Base-by-base conservation (phyloP, 2,797 vertebrate species). In the Graptemys geographica region DNA sequence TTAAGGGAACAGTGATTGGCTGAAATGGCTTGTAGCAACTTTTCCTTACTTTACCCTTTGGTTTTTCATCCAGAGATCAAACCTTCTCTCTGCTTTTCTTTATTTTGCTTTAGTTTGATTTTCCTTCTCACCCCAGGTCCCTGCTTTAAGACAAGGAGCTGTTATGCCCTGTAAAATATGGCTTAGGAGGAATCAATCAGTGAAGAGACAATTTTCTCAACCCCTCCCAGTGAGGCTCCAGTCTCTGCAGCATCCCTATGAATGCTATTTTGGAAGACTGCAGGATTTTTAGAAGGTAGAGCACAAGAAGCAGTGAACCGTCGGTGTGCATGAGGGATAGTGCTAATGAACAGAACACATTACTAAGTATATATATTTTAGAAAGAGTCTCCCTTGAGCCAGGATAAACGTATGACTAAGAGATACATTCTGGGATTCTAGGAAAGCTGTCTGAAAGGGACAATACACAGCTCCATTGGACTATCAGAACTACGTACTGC, bases 341-440 rank as follows among this genome's bases (percentile, higher is more conserved):
- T 83, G 9, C 78, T 96, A 96, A 96, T 0, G 19, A 97, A 62
- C n/a, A 93, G 78, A 87, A 83, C 80, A n/a, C 56, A 47, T 84
- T 79, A 56, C 56, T 27, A 23, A 44, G 44, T 44, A 44, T 44
- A 44, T 44, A 44, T 44, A 44, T 44, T 41, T 41, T 44, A 44
- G 44, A 5, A 44, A 44, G 16, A 52, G 41, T 56, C 81, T 85
- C 53, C 28, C 16, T 8, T 84, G 78, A 87, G 52, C 8, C 10
- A 49, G 76, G 33, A 57, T 62, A 81, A 92, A 62, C 7, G 21
- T 51, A 89, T 16, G 74, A 49, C n/a, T 5, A 69, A 88, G 3
- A 19, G 33, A 23, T 83, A 44, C 57, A 69, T 84, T 59, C n/a
- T 79, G 49, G n/a, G 23, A 79, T 82, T 79, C 25, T 3, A 82